A percentile compares a stretch with the other conserved stretches of the same genome.
Conservation (phyloP, 2,888 invertebrate genomes). For the Bembecia ichneumoniformis region DNA sequence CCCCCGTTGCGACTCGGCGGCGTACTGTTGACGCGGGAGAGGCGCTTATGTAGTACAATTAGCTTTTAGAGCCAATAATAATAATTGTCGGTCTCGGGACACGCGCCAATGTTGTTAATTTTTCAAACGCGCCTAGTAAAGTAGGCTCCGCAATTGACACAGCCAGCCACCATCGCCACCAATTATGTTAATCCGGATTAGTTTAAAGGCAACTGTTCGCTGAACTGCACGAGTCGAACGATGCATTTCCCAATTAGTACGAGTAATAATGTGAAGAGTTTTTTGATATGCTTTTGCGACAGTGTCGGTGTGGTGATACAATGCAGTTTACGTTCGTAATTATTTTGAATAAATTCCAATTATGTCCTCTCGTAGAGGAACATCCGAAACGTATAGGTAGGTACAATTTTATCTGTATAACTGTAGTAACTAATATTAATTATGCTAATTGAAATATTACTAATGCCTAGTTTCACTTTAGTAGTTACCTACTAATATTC, state of each 20-base stretch:
- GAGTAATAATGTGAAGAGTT: slow-evolving; percentile 42
- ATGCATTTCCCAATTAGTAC: slow-evolving; percentile 50
- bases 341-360: slow-evolving; percentile 60
- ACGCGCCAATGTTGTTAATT: slow-evolving; percentile 47
- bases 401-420: not conserved
- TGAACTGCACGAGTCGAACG: slow-evolving; percentile 50
- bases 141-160: slow-evolving; percentile 51
- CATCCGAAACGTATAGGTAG: slow-evolving; percentile 54
- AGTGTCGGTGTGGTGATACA: slow-evolving; percentile 38
- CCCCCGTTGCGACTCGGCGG: slow-evolving; percentile 51
- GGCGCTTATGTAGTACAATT: slow-evolving; percentile 57
- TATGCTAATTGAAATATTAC: too few species aligned
- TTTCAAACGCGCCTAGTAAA: slow-evolving; percentile 44
- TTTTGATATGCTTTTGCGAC: slow-evolving; percentile 29
- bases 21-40: slow-evolving; percentile 69
- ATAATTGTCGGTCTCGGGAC: slow-evolving; percentile 42
- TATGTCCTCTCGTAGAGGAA: slow-evolving; percentile 57
- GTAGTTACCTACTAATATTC: too few species aligned
- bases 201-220: slow-evolving; percentile 52
- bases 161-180: slow-evolving; percentile 31
- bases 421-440: too few species aligned
- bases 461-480: too few species aligned
- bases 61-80: slow-evolving; percentile 56
- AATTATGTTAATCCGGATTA: slow-evolving; percentile 65
- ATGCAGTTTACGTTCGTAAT: slow-evolving; percentile 69